Base-by-base conservation (phyloP, 1,140 invertebrate genomes). In the Pteromalus puparum region DNA sequence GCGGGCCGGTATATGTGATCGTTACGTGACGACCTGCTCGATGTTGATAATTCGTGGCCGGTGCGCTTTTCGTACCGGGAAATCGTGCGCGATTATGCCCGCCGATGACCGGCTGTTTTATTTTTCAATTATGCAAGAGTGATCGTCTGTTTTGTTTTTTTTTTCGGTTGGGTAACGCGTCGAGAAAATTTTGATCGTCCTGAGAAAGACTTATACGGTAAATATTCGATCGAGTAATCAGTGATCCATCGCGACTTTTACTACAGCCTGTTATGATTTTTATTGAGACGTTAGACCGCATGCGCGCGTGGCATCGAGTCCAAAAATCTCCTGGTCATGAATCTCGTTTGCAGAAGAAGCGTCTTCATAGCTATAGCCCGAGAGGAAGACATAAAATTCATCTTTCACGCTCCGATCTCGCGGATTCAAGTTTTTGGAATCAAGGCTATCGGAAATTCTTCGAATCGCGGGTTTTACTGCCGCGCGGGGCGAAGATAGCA, bases 81-180 rank as follows among this genome's bases (percentile, higher is more conserved):
- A 34, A 38, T 42, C 28, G n/a, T 13, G 34, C 4, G 28, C n/a
- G 42, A 46, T 75, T 38, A 21, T 38, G 42, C 73, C 34, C 73
- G 73, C 21, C 73, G 73, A 75, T 75, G 73, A 75, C 73, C 73
- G 42, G 46, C 42, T n/a, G 34, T 61, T 78, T 28, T 67, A 15
- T 67, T n/a, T 9, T n/a, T 10, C 28, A 78, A 78, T 78, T 78
- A 78, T 78, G 76, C 53, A 78, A 78, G n/a, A 65, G 10, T 38
- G 34, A 34, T 65, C 65, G 34, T 48, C 21, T 67, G 53, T 42
- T 10, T 38, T 46, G 61, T 28, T 53, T 76, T 24, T 4, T 42
- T 42, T 30, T 10, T 48, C 76, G 13, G 48, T 61, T 65, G 75
- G 74, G 48, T 65, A 77, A 61, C 28, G 18, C 28, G 21, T 61